Evolutionary conservation across 2,797 vertebrate genomes (phyloP), one percentile per base, ranked within the genome.

Genomic region (Gallinago stenura): DNA sequence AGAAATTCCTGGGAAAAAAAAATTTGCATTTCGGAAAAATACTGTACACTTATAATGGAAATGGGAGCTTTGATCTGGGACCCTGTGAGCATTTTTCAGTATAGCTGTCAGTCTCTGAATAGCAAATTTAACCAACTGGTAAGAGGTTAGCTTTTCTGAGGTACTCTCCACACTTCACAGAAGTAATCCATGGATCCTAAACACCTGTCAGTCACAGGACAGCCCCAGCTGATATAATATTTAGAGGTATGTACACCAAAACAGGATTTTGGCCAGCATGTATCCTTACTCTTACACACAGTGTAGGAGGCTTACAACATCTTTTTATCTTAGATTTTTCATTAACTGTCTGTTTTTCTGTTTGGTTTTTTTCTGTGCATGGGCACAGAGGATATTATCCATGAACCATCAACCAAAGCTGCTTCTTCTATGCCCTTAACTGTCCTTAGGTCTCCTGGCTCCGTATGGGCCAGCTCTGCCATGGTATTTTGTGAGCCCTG

Each of bases 381-480:
- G 57, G 68, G 31, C 70, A 60, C 37, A 45, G 73, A 92, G 66
- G 56, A 50, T 11, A 25, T 37, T 22, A 70, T 51, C 81, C 72
- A 58, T 91, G 78, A 91, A 96, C 75, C 51, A 57, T 25, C 73
- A 75, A 80, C 72, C 51, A 68, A 5, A 4, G 15, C 17, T 31
- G 33, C 19, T 90, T 89, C 68, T 24, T 92, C 77, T 1, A 2
- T 69, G 73, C 87, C 86, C 76, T 87, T 82, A 91, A 43, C 50
- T 94, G 81, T 80, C 65, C 57, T 83, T 30, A 20, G 64, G 50
- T 70, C 73, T 88, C 80, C 75, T 77, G 61, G 50, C 60, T 95
- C 28, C 0, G 0, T 64, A 28, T 41, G 0, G 0, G n/a, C 56
- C 73, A 61, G 56, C 79, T 79, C 43, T 81, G 17, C 9, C 2